phyloP scores from a whole-genome alignment of 2,113 vertebrate species.

The Tachysurus fulvidraco region DNA sequence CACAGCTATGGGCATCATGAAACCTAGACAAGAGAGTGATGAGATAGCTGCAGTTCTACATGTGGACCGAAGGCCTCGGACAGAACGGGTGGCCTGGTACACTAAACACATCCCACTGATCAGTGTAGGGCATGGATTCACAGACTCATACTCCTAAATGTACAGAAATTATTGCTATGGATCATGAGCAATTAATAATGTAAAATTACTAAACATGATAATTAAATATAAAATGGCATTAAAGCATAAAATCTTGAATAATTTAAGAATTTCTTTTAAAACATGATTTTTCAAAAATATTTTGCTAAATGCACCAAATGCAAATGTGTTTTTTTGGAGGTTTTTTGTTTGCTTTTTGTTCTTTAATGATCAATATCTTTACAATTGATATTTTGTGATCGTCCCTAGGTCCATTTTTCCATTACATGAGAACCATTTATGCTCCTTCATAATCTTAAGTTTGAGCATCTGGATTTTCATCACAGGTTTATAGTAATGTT shows the following conservation, averaged over 20 bases:
- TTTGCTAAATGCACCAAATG: background rate
- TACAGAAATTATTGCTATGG: background rate
- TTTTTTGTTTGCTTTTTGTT: background rate
- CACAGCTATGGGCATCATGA: constrained; percentile 4
- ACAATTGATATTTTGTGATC: background rate
- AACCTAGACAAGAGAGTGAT: constrained; percentile 10
- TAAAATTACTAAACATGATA: background rate
- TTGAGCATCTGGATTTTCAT: background rate
- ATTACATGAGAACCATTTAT: background rate
- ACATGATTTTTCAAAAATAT: background rate
- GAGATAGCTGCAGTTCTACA: constrained; percentile 10
- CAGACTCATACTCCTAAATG: background rate
- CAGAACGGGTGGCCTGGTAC: background rate
- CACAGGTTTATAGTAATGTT: background rate
- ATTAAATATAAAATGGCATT: background rate
- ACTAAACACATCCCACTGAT: background rate
- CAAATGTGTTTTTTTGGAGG: background rate
- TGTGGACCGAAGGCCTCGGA: background rate
- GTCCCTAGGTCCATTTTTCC: background rate
- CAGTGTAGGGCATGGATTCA: background rate
- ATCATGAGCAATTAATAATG: background rate
- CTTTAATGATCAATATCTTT: background rate
- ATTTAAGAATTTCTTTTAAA: background rate
- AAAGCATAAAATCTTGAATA: background rate
- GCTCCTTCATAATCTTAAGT: background rate